Conservation (phyloP, 2,797 vertebrate species). For the Acrossocheilus wenchowensis region DNA sequence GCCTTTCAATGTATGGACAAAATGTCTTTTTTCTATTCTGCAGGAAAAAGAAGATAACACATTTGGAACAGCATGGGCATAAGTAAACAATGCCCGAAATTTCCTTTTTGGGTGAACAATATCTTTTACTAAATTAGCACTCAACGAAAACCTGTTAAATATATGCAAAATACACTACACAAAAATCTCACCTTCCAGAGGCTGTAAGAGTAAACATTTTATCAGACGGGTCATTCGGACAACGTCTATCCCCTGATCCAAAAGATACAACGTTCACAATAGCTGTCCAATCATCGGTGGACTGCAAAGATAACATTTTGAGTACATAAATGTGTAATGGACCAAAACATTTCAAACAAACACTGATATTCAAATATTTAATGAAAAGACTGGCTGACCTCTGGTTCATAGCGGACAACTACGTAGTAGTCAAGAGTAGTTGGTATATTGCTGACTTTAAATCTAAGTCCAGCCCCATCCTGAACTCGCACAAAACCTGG, state of each 20-base stretch:
- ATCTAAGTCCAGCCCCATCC: conserved; percentile 81
- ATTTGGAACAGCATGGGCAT: neutral
- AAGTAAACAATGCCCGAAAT: neutral
- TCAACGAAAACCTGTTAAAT: neutral
- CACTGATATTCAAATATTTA: neutral
- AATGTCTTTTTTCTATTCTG: neutral
- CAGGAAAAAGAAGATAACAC: neutral
- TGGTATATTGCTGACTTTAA: conserved; percentile 80
- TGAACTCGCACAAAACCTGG: conserved; percentile 80
- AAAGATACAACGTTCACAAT: conserved; percentile 69
- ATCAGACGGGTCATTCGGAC: conserved; percentile 67
- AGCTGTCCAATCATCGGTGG: conserved; percentile 82
- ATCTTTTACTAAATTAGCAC: neutral
- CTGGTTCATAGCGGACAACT: conserved; percentile 80
- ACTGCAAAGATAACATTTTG: conserved; percentile 68
- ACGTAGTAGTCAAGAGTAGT: conserved; percentile 82
- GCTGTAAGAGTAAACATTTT: conserved; percentile 73
- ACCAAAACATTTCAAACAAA: conserved; percentile 3
- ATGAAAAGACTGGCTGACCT: conserved; percentile 73
- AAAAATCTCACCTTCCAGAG: conserved; percentile 76
- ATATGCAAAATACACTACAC: neutral
- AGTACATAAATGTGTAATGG: neutral
- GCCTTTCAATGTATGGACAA: neutral
- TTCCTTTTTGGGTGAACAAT: neutral
- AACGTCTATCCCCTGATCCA: conserved; percentile 64